Base-by-base conservation (phyloP, 2,797 vertebrate species). In the Sebastes cheni region DNA sequence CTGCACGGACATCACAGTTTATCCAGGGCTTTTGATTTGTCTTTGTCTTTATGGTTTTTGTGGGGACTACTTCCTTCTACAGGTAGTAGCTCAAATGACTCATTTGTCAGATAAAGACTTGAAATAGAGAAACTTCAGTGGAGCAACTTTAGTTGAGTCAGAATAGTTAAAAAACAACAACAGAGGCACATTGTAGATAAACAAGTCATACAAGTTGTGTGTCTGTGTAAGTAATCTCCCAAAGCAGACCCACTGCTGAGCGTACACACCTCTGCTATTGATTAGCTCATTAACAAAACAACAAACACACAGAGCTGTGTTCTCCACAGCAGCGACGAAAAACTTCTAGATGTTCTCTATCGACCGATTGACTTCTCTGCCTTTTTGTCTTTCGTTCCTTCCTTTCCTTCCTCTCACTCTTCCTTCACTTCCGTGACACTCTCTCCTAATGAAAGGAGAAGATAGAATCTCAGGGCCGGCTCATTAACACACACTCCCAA, bases 401-500 rank as follows among this genome's bases (percentile, higher is more conserved):
- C 34, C 12, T 3, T 54, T 52, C 20, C 27, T 60, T 3, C 18
- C 10, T 67, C 42, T 32, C 30, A 1, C 39, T 74, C 56, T 59
- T 70, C 27, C 71, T 29, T 74, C 32, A 14, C 72, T 84, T 81
- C 34, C 56, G 72, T 71, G 75, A 87, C 84, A 62, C 62, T 2
- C 12, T 32, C 75, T 77, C 66, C 66, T 90, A 92, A 92, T 92
- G 86, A 91, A 90, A 88, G 79, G 58, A 79, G 68, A 76, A 87
- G 86, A 90, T 86, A 77, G 72, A 73, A 90, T 91, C 91, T 89
- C 79, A 50, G 67, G 62, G 82, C 84, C 81, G 69, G 72, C 92
- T 92, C 88, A 88, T 92, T 92, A 89, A 92, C 92, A 86, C 75
- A 39, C 74, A 14, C 75, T 86, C 83, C 82, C 90, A 88, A 91